Evolutionary conservation across 2,888 invertebrate species (phyloP).

Genomic region (Ceraclea dissimilis): DNA sequence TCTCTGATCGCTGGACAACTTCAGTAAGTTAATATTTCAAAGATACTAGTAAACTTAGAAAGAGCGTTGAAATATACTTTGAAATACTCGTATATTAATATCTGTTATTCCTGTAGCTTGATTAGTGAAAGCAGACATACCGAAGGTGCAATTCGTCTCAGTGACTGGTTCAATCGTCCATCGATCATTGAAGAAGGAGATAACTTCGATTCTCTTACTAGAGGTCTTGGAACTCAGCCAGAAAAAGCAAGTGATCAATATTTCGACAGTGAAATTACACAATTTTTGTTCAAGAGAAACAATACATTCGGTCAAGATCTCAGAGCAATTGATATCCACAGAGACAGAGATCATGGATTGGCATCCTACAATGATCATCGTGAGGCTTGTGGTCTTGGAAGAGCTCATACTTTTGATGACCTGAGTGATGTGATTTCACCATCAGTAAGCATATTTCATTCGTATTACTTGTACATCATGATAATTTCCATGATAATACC

Average conservation of each 20-base stretch:
- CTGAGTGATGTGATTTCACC: conserved; percentile 59
- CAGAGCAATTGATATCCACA: conserved; percentile 74
- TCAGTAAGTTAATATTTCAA: conserved; percentile 46
- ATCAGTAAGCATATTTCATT: conserved; percentile 43
- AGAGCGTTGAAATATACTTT: background rate
- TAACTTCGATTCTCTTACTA: conserved; percentile 62
- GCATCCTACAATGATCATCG: conserved; percentile 73
- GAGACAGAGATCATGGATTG: conserved; percentile 80
- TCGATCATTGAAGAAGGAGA: conserved; percentile 55
- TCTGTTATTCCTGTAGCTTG: conserved; percentile 37
- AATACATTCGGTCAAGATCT: conserved; percentile 73
- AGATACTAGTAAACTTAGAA: no score
- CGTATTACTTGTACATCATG: background rate
- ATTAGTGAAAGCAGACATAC: conserved; percentile 50
- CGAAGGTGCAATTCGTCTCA: conserved; percentile 53
- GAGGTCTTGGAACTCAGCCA: conserved; percentile 71
- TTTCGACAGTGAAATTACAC: conserved; percentile 65
- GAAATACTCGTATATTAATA: no score
- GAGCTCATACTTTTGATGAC: conserved; percentile 61
- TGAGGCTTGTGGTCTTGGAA: conserved; percentile 64
- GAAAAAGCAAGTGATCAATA: conserved; percentile 70
- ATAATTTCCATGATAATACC: background rate
- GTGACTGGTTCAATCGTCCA: conserved; percentile 65
- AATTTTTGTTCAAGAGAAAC: conserved; percentile 47
- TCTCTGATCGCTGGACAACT: conserved; percentile 60